phyloP scores from a whole-genome alignment of 2,888 invertebrate genomes.

The Octodonta nipae region DNA sequence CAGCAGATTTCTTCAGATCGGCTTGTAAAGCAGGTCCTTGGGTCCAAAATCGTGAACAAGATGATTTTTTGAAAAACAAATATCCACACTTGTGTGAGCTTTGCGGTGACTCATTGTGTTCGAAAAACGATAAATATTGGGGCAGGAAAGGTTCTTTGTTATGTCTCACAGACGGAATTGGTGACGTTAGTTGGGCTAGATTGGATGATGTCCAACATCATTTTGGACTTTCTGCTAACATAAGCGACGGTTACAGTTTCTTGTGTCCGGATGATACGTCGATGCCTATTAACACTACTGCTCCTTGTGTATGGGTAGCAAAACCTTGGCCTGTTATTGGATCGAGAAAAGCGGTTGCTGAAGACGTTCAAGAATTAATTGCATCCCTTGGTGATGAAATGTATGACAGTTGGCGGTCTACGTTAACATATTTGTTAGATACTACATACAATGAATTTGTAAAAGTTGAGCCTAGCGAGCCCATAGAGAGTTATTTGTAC shows the following conservation, averaged over 20 bases:
- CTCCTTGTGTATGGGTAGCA: slow-evolving; percentile 65
- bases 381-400: slow-evolving; percentile 33
- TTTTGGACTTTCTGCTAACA: slow-evolving; percentile 44
- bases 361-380: slow-evolving; percentile 40
- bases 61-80: slow-evolving; percentile 46
- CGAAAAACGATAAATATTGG: slow-evolving; percentile 61
- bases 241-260: slow-evolving; percentile 45
- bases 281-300: slow-evolving; percentile 40
- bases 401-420: slow-evolving; percentile 40
- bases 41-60: slow-evolving; percentile 53
- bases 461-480: slow-evolving; percentile 44
- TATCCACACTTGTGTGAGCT: slow-evolving; percentile 62
- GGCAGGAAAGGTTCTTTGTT: slow-evolving; percentile 68
- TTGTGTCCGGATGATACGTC: slow-evolving; percentile 65
- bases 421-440: slow-evolving; percentile 48
- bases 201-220: slow-evolving; percentile 52
- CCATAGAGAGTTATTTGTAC: slow-evolving; percentile 54
- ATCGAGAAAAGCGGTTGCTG: slow-evolving; percentile 43
- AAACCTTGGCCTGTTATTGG: slow-evolving; percentile 68
- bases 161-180: slow-evolving; percentile 64
- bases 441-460: slow-evolving; percentile 41
- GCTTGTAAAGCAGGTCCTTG: slow-evolving; percentile 81
- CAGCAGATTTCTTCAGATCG: slow-evolving; percentile 59
- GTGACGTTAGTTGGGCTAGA: slow-evolving; percentile 73
- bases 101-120: slow-evolving; percentile 53